A percentile compares a stretch with the other conserved stretches of the same genome.
Conservation (phyloP, 2,113 vertebrate genomes). For the Lethenteron reissneri region DNA sequence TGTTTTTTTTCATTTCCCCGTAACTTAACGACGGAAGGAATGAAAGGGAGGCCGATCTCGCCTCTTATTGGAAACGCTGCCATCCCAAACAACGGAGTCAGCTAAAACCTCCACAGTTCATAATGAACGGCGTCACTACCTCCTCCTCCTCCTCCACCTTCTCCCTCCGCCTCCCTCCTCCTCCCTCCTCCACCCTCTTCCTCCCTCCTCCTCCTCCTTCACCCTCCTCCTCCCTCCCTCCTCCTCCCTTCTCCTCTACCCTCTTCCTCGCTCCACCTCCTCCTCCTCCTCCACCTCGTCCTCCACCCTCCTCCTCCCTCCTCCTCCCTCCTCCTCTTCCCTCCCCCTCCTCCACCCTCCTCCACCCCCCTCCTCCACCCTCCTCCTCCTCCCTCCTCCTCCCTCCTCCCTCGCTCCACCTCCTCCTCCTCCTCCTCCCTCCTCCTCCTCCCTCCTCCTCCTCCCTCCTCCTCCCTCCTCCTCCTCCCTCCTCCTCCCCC, state of each 20-base stretch:
- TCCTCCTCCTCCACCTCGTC: background rate
- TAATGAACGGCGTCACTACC: too few species aligned
- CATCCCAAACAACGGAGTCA: too few species aligned
- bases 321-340: background rate
- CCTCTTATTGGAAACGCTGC: too few species aligned
- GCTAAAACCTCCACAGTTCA: too few species aligned
- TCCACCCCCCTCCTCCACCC: background rate
- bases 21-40: too few species aligned
- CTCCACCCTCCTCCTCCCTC: background rate
- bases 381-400: background rate
- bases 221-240: background rate
- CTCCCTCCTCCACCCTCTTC: background rate
- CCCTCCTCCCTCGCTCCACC: background rate
- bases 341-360: background rate
- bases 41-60: too few species aligned
- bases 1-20: too few species aligned
- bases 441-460: background rate
- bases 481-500: background rate
- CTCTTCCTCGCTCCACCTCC: background rate
- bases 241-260: background rate
- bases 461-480: background rate
- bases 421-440: background rate
- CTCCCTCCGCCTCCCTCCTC: background rate
- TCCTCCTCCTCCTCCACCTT: too few species aligned
- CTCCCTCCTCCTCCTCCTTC: background rate